A percentile compares a stretch with the other conserved stretches of the same genome.
phyloP scores from a whole-genome alignment of 2,113 vertebrate genomes.

The Paracanthobrama guichenoti region DNA sequence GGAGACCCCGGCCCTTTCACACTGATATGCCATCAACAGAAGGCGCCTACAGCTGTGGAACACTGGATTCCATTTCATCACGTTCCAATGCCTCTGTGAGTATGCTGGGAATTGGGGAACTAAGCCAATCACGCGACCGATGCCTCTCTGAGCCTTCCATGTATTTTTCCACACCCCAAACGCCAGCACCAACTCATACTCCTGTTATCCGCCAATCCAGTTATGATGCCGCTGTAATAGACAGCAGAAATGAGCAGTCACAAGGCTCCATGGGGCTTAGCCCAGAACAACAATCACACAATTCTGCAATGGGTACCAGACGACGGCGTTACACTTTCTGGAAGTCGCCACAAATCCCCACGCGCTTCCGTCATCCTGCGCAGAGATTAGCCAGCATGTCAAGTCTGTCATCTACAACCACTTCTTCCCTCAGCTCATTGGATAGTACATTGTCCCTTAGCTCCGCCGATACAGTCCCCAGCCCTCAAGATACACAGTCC shows the following conservation, averaged over 20 bases:
- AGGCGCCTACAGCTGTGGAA: slow-evolving; percentile 65
- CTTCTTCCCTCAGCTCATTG: slow-evolving; percentile 79
- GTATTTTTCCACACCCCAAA: slow-evolving; percentile 65
- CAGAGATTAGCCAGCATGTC: slow-evolving; percentile 72
- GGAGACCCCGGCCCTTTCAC: slow-evolving; percentile 69
- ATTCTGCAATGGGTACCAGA: slow-evolving; percentile 42
- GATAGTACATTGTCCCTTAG: slow-evolving; percentile 78
- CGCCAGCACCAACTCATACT: slow-evolving; percentile 56
- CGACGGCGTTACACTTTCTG: slow-evolving; percentile 59
- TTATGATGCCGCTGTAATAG: slow-evolving; percentile 73
- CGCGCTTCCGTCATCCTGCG: slow-evolving; percentile 60
- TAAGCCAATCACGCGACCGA: slow-evolving; percentile 60
- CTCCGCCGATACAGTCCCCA: slow-evolving; percentile 73
- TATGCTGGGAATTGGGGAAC: slow-evolving; percentile 54
- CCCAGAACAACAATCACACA: slow-evolving; percentile 56
- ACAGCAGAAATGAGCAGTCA: slow-evolving; percentile 59
- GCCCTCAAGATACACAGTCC: slow-evolving; percentile 62
- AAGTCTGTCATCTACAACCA: slow-evolving; percentile 77
- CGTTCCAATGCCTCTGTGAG: slow-evolving; percentile 63
- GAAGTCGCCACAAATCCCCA: slow-evolving; percentile 62
- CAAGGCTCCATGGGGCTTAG: slow-evolving; percentile 62
- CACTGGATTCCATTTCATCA: slow-evolving; percentile 63
- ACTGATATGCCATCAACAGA: slow-evolving; percentile 64
- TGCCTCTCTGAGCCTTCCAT: slow-evolving; percentile 76
- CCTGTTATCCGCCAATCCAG: slow-evolving; percentile 75